These are phyloP conservation scores for Macrocentrus cingulum DNA, from an alignment of 1,140 invertebrate species.

Conservation along the genomic window DNA sequence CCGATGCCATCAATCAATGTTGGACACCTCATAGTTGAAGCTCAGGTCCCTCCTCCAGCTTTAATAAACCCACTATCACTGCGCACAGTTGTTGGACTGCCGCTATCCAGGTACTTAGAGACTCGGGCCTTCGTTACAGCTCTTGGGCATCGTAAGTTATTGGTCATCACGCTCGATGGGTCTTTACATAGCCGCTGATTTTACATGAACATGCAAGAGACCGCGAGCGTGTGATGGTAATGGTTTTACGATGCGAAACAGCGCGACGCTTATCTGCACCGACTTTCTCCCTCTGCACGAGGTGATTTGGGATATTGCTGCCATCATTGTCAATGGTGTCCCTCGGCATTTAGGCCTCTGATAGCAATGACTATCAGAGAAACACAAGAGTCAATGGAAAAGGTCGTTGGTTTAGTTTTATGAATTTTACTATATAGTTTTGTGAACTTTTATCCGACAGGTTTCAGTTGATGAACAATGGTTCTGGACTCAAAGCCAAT, in stretches of 20 bases:
- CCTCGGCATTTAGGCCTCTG: background rate
- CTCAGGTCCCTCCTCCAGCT: too few species aligned
- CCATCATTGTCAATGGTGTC: constrained; percentile 1
- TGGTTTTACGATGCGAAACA: constrained; percentile 31
- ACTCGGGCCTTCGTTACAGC: too few species aligned
- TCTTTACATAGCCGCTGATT: constrained; percentile 31
- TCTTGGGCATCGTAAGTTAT: constrained; percentile 31
- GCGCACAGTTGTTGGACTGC: too few species aligned
- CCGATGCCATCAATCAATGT: too few species aligned
- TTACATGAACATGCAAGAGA: background rate
- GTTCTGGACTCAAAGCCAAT: background rate
- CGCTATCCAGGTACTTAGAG: too few species aligned
- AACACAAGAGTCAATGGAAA: too few species aligned
- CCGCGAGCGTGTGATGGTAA: constrained; percentile 17
- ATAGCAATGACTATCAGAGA: too few species aligned
- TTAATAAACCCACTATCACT: too few species aligned
- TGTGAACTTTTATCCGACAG: too few species aligned
- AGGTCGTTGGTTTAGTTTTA: too few species aligned
- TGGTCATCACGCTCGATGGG: constrained; percentile 39
- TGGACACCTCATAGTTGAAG: too few species aligned
- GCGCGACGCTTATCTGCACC: constrained; percentile 24
- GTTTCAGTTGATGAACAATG: background rate
- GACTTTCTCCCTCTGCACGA: constrained; percentile 22
- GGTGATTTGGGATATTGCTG: constrained; percentile 17
- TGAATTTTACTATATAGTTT: too few species aligned